phyloP scores from a whole-genome alignment of 2,797 vertebrate species.

The Helostoma temminkii region DNA sequence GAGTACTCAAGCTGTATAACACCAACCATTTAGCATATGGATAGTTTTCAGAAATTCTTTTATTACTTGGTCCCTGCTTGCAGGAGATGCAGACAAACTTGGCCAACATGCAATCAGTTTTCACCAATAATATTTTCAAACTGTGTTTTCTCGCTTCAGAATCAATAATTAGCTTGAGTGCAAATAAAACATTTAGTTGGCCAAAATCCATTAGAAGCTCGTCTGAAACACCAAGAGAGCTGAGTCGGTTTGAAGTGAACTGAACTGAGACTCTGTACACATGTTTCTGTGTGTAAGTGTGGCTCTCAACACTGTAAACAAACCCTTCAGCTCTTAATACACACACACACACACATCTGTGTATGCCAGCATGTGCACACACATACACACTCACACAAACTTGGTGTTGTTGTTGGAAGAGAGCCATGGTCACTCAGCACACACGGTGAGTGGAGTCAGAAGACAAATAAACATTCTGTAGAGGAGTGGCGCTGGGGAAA shows the following conservation, averaged over 20 bases:
- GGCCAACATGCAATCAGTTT: constrained; percentile 53
- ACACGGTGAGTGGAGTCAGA: constrained; percentile 78
- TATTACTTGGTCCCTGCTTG: constrained; percentile 21
- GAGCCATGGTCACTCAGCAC: constrained; percentile 67
- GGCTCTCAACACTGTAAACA: constrained; percentile 80
- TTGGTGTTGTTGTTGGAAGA: constrained; percentile 76
- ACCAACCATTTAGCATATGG: constrained; percentile 9
- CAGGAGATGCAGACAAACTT: constrained; percentile 39
- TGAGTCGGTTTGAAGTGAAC: constrained; percentile 68
- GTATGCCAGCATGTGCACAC: constrained; percentile 40
- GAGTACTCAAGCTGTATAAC: constrained; percentile 13
- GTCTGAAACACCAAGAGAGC: constrained; percentile 62
- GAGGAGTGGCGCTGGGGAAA: constrained; percentile 67
- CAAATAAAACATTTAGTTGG: constrained; percentile 70
- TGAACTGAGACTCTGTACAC: constrained; percentile 76
- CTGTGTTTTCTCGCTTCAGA: constrained; percentile 54
- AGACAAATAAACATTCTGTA: constrained; percentile 82
- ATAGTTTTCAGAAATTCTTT: constrained; percentile 32
- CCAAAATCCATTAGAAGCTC: constrained; percentile 51
- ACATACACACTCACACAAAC: constrained; percentile 33
- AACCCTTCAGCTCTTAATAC: constrained; percentile 75
- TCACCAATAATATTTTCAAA: constrained; percentile 28
- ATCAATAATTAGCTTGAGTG: constrained; percentile 71
- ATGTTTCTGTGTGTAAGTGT: constrained; percentile 77
- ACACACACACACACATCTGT: constrained; percentile 49